A percentile compares a stretch with the other conserved stretches of the same genome.
Evolutionary conservation across 1,140 invertebrate species (phyloP).

Genomic region (Brachionus koreanus): DNA sequence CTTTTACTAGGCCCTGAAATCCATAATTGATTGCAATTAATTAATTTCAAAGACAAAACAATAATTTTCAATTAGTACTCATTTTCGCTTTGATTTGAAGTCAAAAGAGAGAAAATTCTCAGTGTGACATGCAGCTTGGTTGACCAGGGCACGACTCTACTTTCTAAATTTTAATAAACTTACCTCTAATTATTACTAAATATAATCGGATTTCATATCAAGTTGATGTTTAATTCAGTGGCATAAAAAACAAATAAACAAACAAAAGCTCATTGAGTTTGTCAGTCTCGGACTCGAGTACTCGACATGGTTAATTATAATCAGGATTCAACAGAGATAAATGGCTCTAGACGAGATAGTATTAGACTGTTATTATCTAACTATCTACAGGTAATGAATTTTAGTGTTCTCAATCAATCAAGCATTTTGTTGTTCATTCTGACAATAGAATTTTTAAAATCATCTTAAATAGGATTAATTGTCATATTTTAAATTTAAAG

Average conservation of each 20-base stretch:
- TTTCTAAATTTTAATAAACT: neutral
- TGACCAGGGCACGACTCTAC: neutral
- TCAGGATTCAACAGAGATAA: constrained; percentile 27
- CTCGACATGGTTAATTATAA: constrained; percentile 29
- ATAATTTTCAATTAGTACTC: neutral
- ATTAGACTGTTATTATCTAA: constrained; percentile 29
- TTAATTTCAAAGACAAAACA: neutral
- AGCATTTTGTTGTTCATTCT: constrained; percentile 37
- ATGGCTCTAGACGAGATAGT: constrained; percentile 18
- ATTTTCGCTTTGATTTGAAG: neutral
- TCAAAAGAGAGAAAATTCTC: neutral
- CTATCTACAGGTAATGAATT: constrained; percentile 21
- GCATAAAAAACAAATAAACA: neutral
- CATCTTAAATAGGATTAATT: constrained; percentile 38
- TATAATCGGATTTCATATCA: neutral
- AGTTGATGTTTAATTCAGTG: neutral
- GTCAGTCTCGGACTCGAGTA: neutral
- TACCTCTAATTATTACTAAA: neutral
- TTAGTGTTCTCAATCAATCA: constrained; percentile 27
- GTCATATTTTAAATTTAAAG: constrained; percentile 19
- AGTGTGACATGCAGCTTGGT: neutral
- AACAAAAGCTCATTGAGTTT: constrained; percentile 3
- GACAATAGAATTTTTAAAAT: constrained; percentile 24
- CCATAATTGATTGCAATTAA: constrained; percentile 16
- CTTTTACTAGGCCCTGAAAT: neutral